Percentiles rank a stretch among this genome's conserved stretches.
Conservation (phyloP, 1,140 invertebrate species). For the Pararge aegeria region DNA sequence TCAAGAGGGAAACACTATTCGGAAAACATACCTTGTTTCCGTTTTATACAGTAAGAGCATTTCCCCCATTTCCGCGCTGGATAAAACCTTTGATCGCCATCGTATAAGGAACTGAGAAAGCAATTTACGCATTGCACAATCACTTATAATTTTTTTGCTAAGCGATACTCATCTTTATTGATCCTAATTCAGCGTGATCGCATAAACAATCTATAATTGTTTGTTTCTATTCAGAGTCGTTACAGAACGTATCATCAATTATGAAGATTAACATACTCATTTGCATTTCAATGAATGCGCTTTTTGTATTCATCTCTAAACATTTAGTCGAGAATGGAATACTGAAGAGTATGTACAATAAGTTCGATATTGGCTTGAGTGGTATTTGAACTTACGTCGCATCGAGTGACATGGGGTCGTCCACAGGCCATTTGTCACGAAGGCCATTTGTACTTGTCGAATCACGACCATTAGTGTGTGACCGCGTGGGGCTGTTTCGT, state of each 20-base stretch:
- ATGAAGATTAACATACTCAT: slow-evolving; percentile 45
- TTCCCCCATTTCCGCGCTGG: slow-evolving; percentile 37
- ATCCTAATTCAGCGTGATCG: slow-evolving; percentile 36
- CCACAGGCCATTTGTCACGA: slow-evolving; percentile 73
- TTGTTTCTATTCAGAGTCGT: slow-evolving; percentile 34
- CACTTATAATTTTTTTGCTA: slow-evolving; percentile 49
- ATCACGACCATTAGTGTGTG: slow-evolving; percentile 78
- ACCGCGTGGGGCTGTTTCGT: slow-evolving; percentile 62
- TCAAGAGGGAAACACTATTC: slow-evolving; percentile 57
- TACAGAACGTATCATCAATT: slow-evolving; percentile 42
- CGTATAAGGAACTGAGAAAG: slow-evolving; percentile 51
- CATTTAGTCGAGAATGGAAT: slow-evolving; percentile 41
- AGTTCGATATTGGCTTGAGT: slow-evolving; percentile 59
- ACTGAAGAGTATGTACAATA: slow-evolving; percentile 52
- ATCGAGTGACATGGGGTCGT: slow-evolving; percentile 60
- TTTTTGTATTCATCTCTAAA: slow-evolving; percentile 39
- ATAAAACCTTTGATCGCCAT: slow-evolving; percentile 56
- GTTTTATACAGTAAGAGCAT: slow-evolving; percentile 35
- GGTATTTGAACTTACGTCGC: slow-evolving; percentile 61
- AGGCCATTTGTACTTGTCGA: slow-evolving; percentile 78
- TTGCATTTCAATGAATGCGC: slow-evolving; percentile 40
- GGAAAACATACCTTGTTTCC: slow-evolving; percentile 49
- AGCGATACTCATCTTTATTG: slow-evolving; percentile 43
- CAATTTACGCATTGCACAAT: slow-evolving; percentile 53
- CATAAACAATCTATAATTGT: slow-evolving; percentile 36